Conservation (phyloP, 2,113 vertebrate genomes). For the Microtus oregoni region DNA sequence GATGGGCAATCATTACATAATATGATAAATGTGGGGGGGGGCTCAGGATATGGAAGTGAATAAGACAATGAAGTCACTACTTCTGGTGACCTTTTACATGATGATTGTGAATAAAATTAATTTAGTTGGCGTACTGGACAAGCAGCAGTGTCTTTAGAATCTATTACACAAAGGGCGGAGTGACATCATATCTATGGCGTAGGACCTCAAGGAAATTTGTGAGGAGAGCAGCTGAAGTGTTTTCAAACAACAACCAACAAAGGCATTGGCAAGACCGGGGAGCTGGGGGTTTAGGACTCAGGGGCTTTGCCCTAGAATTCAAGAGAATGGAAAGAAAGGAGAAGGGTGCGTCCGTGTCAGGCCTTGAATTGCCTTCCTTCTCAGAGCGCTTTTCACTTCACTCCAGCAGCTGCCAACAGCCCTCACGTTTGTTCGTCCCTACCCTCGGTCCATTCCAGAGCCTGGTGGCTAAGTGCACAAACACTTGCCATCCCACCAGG, state of each 20-base stretch:
- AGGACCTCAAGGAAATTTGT: not conserved
- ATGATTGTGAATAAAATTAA: not conserved
- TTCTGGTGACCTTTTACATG: not conserved
- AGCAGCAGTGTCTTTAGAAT: not conserved
- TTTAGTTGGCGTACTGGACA: not conserved
- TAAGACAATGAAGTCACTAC: not conserved
- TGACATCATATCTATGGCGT: not conserved
- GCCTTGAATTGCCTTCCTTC: not conserved
- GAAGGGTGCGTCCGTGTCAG: not conserved
- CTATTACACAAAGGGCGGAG: not conserved
- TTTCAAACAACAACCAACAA: not conserved
- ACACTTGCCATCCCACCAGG: too few relatives aligned
- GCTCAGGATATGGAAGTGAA: not conserved
- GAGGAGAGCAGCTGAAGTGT: not conserved
- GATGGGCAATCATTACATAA: not conserved
- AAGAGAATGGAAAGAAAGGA: not conserved
- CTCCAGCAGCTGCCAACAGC: too few relatives aligned
- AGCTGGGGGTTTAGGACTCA: not conserved
- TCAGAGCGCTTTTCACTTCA: too few relatives aligned
- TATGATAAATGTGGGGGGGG: not conserved
- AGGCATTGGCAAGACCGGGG: not conserved
- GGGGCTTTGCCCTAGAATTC: not conserved
- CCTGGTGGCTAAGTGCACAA: not conserved
- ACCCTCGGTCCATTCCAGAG: not conserved
- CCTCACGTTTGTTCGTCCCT: not conserved